A percentile compares a stretch with the other conserved stretches of the same genome.
These are phyloP conservation scores for Lepidothrix coronata DNA, from an alignment of 2,113 vertebrate genomes.

Conservation along the genomic window DNA sequence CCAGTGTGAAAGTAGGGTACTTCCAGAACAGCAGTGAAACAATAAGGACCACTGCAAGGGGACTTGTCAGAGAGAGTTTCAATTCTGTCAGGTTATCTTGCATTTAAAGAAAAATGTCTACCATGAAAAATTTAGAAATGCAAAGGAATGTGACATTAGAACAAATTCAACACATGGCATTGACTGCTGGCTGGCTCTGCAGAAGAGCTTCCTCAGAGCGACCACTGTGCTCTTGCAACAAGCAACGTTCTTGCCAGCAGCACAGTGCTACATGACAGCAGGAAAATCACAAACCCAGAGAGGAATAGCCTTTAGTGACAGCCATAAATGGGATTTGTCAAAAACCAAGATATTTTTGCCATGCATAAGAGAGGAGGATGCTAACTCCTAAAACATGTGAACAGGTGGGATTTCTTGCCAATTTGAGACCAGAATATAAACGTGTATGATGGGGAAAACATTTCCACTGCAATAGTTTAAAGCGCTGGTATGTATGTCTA, in stretches of 20 bases:
- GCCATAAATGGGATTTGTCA: not conserved
- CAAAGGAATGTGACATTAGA: not conserved
- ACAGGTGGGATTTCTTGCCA: not conserved
- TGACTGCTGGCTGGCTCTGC: not conserved
- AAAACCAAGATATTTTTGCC: not conserved
- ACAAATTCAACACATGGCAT: not conserved
- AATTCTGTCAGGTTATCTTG: not conserved
- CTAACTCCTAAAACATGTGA: not conserved
- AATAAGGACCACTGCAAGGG: not conserved
- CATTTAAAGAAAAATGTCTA: not conserved
- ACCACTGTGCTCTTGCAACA: not conserved
- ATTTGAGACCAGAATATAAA: not conserved
- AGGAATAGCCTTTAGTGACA: not conserved
- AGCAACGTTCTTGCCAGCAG: not conserved
- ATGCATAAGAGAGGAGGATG: not conserved
- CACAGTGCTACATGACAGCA: not conserved
- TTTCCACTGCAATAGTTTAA: not conserved
- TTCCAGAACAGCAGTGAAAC: not conserved
- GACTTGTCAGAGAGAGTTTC: not conserved
- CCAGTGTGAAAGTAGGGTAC: not conserved
- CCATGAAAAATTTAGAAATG: not conserved
- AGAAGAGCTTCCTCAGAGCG: not conserved
- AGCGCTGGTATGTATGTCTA: not conserved
- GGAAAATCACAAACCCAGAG: not conserved
- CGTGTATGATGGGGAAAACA: not conserved